Conservation (phyloP, 2,113 vertebrate species). For the Jaculus jaculus region DNA sequence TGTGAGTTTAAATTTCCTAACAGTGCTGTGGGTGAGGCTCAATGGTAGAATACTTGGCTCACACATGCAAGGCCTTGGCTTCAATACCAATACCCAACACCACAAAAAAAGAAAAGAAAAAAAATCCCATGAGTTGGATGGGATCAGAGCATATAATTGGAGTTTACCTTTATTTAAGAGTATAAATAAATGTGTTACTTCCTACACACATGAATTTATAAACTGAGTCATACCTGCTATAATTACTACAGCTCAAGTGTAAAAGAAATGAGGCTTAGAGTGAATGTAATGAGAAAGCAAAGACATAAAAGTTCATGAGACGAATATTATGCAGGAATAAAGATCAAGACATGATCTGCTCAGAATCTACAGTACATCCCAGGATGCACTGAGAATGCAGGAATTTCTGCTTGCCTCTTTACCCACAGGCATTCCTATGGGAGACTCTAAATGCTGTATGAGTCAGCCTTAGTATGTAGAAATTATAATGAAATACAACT, state of each 20-base stretch:
- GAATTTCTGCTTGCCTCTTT: constrained; percentile 37
- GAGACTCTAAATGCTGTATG: constrained; percentile 43
- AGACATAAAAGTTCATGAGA: neutral
- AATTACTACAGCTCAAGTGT: constrained; percentile 30
- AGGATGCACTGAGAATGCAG: neutral
- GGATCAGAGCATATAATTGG: neutral
- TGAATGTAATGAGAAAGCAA: constrained; percentile 40
- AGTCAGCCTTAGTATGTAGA: constrained; percentile 47
- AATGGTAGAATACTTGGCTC: too few species aligned
- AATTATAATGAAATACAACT: constrained; percentile 59
- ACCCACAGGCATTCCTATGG: constrained; percentile 19
- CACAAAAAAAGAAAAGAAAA: too few species aligned
- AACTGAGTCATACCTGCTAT: constrained; percentile 47
- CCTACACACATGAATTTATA: constrained; percentile 33
- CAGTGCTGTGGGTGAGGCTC: too few species aligned
- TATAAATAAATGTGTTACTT: constrained; percentile 58
- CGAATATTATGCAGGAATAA: neutral
- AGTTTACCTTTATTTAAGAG: constrained; percentile 62
- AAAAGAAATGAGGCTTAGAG: constrained; percentile 27
- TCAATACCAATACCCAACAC: too few species aligned
- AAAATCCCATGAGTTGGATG: constrained; percentile 11
- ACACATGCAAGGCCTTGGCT: too few species aligned
- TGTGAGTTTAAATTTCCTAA: too few species aligned
- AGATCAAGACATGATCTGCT: constrained; percentile 23
- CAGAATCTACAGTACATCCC: constrained; percentile 37